phyloP scores from a whole-genome alignment of 2,888 invertebrate species.

The Cryptosula pallasiana region DNA sequence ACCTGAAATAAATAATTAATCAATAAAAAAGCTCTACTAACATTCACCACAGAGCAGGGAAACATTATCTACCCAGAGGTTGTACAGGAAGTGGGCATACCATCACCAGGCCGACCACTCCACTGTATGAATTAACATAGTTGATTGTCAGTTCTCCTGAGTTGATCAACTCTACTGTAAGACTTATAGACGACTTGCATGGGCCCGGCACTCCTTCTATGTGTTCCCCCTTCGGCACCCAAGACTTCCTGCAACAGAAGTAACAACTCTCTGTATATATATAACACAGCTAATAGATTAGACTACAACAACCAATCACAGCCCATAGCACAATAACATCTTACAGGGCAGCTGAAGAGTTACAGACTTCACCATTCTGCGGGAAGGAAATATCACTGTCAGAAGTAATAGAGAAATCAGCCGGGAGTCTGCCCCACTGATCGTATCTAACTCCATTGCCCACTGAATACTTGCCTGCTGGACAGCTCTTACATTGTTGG shows the following conservation, averaged over 20 bases:
- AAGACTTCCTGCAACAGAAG: conserved; percentile 31
- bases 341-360: not conserved
- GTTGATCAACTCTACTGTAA: conserved; percentile 58
- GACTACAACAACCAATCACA: not conserved
- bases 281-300: too few species aligned
- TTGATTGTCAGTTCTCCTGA: conserved; percentile 57
- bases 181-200: conserved; percentile 57
- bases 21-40: too few species aligned
- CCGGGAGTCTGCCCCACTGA: conserved; percentile 57
- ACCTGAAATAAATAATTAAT: too few species aligned
- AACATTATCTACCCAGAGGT: too few species aligned
- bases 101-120: conserved; percentile 55
- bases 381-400: not conserved
- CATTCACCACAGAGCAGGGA: too few species aligned
- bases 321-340: not conserved
- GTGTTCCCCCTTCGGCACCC: conserved; percentile 55
- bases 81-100: too few species aligned
- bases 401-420: conserved; percentile 52
- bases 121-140: conserved; percentile 57
- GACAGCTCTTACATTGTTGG: conserved; percentile 57
- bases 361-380: not conserved
- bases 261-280: too few species aligned
- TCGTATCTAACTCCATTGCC: conserved; percentile 60
- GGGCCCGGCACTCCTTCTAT: conserved; percentile 55
- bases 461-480: conserved; percentile 58